Evolutionary conservation across 2,113 vertebrate genomes (phyloP).

Genomic region (Reinhardtius hippoglossoides): DNA sequence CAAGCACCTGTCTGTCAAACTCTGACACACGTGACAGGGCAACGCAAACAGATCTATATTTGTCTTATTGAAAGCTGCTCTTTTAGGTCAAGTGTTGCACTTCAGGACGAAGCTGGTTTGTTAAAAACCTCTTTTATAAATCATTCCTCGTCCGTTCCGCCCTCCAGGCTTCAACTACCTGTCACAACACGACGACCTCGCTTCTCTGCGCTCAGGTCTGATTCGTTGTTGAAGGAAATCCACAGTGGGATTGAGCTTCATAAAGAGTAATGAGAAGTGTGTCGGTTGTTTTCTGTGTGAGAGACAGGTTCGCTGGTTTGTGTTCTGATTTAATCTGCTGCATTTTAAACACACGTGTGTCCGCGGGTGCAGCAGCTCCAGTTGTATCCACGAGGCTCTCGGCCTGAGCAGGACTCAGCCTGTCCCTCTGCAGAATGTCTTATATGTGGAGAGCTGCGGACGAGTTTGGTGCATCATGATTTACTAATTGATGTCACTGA

Average conservation of each 20-base stretch:
- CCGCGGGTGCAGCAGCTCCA: background rate
- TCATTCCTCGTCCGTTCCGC: too few relatives aligned
- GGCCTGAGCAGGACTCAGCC: too few relatives aligned
- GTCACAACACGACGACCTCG: background rate
- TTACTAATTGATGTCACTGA: too few relatives aligned
- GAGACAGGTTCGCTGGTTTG: background rate
- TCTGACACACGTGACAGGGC: background rate
- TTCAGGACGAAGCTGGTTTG: too few relatives aligned
- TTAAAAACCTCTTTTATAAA: too few relatives aligned
- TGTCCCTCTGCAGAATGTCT: too few relatives aligned
- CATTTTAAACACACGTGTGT: fast-evolving
- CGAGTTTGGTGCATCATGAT: background rate
- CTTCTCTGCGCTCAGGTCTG: too few relatives aligned
- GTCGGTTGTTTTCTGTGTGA: background rate
- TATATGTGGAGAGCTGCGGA: background rate
- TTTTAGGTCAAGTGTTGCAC: too few relatives aligned
- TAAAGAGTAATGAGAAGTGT: background rate
- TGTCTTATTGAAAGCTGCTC: too few relatives aligned
- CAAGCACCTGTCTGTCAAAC: slow-evolving; percentile 14
- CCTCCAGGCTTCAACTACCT: too few relatives aligned
- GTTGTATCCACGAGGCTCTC: background rate
- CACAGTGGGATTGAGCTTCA: background rate
- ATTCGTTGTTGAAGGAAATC: background rate
- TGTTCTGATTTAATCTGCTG: background rate
- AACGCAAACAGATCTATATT: too few relatives aligned